Percentiles rank a stretch among this genome's conserved stretches.
Conservation (phyloP, 1,140 invertebrate species). For the Solenopsis fugax region DNA sequence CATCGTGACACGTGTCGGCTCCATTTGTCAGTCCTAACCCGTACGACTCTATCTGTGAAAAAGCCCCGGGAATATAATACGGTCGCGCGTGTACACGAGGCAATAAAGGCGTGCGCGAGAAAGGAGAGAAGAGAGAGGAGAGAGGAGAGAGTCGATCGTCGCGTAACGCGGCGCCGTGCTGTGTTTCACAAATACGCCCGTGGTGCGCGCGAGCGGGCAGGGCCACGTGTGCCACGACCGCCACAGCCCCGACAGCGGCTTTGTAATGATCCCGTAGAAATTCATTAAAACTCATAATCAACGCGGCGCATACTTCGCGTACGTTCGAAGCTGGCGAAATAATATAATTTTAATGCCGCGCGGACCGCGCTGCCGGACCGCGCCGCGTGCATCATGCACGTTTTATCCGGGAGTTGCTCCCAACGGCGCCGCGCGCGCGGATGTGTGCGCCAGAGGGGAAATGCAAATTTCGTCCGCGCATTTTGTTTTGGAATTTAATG, state of each 20-base stretch:
- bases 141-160: neutral
- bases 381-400: constrained; percentile 52
- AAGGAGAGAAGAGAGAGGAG: neutral
- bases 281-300: constrained; percentile 72
- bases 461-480: constrained; percentile 54
- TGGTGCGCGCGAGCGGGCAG: neutral
- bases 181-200: constrained; percentile 58
- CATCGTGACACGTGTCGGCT: constrained; percentile 70
- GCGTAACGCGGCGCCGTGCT: neutral
- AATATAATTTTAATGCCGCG: constrained; percentile 72
- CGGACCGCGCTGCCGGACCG: constrained; percentile 9
- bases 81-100: constrained; percentile 28
- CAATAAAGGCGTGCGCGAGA: constrained; percentile 40
- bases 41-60: constrained; percentile 68
- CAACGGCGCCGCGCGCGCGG: constrained; percentile 28
- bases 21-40: constrained; percentile 55
- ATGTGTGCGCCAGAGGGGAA: constrained; percentile 36
- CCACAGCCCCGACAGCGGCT: constrained; percentile 48
- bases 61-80: constrained; percentile 55
- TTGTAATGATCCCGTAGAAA: constrained; percentile 67
- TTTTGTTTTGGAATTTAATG: constrained; percentile 63
- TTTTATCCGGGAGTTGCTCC: constrained; percentile 58
- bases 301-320: constrained; percentile 50
- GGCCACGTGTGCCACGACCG: constrained; percentile 63
- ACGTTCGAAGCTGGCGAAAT: constrained; percentile 59